Base-by-base conservation (phyloP, 2,888 invertebrate genomes). In the Sthenelais limicola region DNA sequence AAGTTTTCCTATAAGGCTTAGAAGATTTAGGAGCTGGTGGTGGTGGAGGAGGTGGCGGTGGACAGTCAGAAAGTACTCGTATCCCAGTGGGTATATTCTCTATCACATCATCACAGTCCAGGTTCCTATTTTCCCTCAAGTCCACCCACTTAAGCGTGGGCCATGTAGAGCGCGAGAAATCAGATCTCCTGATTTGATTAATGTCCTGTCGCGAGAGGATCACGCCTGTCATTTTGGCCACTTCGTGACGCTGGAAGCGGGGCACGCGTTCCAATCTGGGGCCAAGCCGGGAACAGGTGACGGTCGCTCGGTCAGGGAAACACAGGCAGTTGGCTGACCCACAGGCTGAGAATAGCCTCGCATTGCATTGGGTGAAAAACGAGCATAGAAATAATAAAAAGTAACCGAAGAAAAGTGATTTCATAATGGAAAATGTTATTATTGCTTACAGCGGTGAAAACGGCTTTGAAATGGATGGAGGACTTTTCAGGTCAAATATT, bases 221-320 rank as follows among this genome's bases (percentile, higher is more conserved):
- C 24, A 62, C n/a, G 24, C 62, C 62, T 1, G 35, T 35, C 21
- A 62, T 62, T 15, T 15, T 38, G 24, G 62, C 9, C 3, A 62
- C 62, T 28, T 62, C 38, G 3, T 43, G 35, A 5, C 21, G n/a
- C 38, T 24, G 35, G 62, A 62, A 62, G 62, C 7, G 4, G n/a
- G 62, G 62, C 21, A 62, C 38, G n/a, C 38, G n/a, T 26, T 24
- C 24, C 38, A 62, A 9, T 21, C 38, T 35, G 21, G 32, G 15
- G 9, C 38, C 35, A 1, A 62, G 35, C 9, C 38, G 35, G 26
- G 62, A 21, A 24, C 62, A 62, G 38, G 38, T 28, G 62, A 26
- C 62, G 15, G 43, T 38, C 38, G 38, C 62, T 12, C 62, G 33
- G n/a, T 62, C 62, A 5, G 62, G 62, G 62, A 62, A 62, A 26